These are phyloP conservation scores for Neomorphus geoffroyi DNA, from an alignment of 2,797 vertebrate genomes.

Conservation along the genomic window DNA sequence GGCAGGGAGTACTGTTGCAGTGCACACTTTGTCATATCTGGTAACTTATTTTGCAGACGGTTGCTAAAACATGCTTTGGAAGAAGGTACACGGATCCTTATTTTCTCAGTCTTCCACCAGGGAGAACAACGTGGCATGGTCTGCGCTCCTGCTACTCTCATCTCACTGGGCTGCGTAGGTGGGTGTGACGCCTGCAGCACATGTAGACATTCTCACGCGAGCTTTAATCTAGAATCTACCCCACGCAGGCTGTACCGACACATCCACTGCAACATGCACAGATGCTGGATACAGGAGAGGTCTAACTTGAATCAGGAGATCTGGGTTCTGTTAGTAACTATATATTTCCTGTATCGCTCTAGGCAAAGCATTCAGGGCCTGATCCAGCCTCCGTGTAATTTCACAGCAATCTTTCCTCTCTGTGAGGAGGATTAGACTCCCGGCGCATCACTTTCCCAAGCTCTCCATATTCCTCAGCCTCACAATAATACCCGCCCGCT, in stretches of 20 bases:
- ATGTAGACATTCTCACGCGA: accelerated
- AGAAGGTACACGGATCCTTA: neutral
- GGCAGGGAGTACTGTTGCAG: neutral
- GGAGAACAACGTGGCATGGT: neutral
- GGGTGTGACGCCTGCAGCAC: neutral
- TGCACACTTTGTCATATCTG: neutral
- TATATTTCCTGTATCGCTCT: slow-evolving; percentile 53
- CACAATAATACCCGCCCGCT: neutral
- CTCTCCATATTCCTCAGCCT: neutral
- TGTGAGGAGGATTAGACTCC: neutral
- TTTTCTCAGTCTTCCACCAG: neutral
- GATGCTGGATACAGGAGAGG: slow-evolving; percentile 33
- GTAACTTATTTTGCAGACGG: neutral
- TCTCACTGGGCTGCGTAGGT: neutral
- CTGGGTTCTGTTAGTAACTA: slow-evolving; percentile 51
- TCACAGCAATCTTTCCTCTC: neutral
- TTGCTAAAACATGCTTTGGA: neutral
- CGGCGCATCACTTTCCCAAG: neutral
- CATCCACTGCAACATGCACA: slow-evolving; percentile 1
- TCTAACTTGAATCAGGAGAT: slow-evolving; percentile 44
- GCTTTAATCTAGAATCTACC: neutral
- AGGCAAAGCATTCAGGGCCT: slow-evolving; percentile 24
- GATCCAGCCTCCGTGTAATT: slow-evolving; percentile 2
- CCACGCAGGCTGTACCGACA: neutral
- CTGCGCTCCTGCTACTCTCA: neutral